phyloP scores from a whole-genome alignment of 2,888 invertebrate species.

The Fragum whitleyi region DNA sequence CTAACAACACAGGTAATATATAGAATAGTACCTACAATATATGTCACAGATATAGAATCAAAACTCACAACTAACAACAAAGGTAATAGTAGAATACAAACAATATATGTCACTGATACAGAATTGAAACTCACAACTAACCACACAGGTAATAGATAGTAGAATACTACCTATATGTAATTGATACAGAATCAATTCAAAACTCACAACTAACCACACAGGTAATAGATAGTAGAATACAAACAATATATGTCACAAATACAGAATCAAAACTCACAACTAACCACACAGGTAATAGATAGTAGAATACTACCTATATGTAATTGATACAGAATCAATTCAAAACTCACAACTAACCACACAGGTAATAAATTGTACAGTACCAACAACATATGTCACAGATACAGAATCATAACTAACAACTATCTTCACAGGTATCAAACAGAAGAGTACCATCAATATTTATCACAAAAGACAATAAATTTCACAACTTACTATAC shows the following conservation, averaged over 20 bases:
- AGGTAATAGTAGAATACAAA: no score
- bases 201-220: constrained; percentile 88
- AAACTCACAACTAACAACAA: constrained; percentile 88
- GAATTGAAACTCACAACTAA: constrained; percentile 89
- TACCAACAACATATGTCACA: constrained; percentile 90
- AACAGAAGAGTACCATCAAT: not conserved
- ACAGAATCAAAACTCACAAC: constrained; percentile 89
- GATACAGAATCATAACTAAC: constrained; percentile 90
- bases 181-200: constrained; percentile 92
- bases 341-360: constrained; percentile 88
- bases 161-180: constrained; percentile 86
- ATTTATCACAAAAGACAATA: constrained; percentile 90
- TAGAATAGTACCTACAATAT: constrained; percentile 95
- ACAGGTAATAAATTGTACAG: constrained; percentile 86
- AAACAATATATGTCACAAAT: constrained; percentile 94
- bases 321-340: constrained; percentile 90
- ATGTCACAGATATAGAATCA: constrained; percentile 92
- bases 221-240: no score
- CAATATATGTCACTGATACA: constrained; percentile 93
- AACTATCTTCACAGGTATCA: constrained; percentile 88
- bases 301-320: constrained; percentile 79
- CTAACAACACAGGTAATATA: no score
- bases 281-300: constrained; percentile 88
- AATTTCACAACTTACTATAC: constrained; percentile 87
- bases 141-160: constrained; percentile 87